These are phyloP conservation scores for Corbicula japonica DNA, from an alignment of 2,888 invertebrate species.

Conservation along the genomic window DNA sequence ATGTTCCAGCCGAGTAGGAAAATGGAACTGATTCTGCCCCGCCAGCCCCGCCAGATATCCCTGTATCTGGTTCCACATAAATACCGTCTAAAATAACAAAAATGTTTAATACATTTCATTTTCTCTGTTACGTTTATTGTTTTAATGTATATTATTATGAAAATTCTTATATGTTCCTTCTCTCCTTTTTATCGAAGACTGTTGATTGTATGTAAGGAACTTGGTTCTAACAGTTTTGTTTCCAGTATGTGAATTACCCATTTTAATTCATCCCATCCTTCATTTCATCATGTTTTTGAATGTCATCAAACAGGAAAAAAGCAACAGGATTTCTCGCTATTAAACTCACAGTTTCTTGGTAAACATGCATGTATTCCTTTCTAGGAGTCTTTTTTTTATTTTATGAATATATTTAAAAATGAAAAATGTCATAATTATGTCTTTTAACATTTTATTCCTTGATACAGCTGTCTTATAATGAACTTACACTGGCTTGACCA, in stretches of 20 bases:
- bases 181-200: background rate
- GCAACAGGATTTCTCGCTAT: too few species aligned
- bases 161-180: background rate
- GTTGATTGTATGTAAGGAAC: background rate
- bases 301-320: too few species aligned
- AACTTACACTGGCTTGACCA: conserved; percentile 12
- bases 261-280: too few species aligned
- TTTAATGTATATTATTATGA: background rate
- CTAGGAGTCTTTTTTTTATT: background rate
- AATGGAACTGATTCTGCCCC: conserved; percentile 1
- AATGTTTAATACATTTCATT: background rate
- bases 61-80: background rate
- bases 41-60: background rate
- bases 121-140: background rate
- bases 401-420: background rate
- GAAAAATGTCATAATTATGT: background rate
- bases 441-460: background rate
- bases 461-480: background rate
- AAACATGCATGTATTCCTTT: background rate
- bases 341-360: background rate
- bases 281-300: too few species aligned
- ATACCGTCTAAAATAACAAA: conserved; percentile 12
- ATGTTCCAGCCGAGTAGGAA: background rate
- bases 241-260: too few species aligned
- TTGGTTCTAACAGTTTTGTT: too few species aligned